Base-by-base conservation (phyloP, 2,888 invertebrate genomes). In the Cyaniris semiargus region DNA sequence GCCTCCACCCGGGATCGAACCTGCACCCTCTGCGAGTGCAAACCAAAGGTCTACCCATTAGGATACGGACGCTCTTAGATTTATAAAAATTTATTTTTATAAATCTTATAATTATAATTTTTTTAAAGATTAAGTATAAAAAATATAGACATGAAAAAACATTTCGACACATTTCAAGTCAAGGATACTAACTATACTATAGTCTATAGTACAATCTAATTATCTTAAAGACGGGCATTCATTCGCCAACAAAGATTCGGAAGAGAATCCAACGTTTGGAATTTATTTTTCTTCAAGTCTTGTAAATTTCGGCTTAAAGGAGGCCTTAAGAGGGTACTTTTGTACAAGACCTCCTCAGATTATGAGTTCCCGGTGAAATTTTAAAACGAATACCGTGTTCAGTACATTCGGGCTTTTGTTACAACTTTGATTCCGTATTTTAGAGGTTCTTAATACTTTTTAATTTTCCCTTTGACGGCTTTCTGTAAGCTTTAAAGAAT, bases 221-320 rank as follows among this genome's bases (percentile, higher is more conserved):
- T 66, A 66, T 31, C 66, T 27, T 27, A 66, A 66, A 66, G 66
- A 27, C n/a, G n/a, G n/a, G n/a, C 18, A 66, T 66, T 60, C 60
- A 13, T 60, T 31, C 6, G 15, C 66, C 66, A 66, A 66, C 27
- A 66, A 66, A 31, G 66, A 31, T 31, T 66, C 15, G 27, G 6
- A 31, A 27, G 27, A 66, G 23, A 66, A 31, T 31, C 27, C 27
- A 31, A 66, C 66, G 23, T 66, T 66, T 18, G 66, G 66, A 66
- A 66, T 66, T 66, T 31, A 66, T 31, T 66, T 66, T 66, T 66
- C 66, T 66, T 66, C 66, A 6, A 66, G 66, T 66, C 27, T 66
- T 66, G 66, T 66, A 27, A 66, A 27, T 66, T 15, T 27, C 27
- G 66, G 15, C 66, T 66, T 66, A 31, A 66, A 66, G 66, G 66